Base-by-base conservation (phyloP, 1,140 invertebrate species). In the Macrotrachela quadricornifera region DNA sequence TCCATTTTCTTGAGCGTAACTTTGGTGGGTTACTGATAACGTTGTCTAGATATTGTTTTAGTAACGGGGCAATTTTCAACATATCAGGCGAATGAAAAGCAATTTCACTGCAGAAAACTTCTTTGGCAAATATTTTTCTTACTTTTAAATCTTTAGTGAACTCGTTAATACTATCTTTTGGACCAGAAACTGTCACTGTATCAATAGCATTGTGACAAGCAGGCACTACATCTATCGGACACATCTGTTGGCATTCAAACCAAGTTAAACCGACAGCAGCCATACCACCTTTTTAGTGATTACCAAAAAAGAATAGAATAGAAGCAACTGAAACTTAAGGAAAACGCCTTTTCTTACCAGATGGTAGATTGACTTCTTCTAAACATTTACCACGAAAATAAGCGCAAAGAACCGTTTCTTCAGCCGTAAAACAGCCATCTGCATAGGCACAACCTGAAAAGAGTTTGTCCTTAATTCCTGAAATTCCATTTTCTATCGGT, bases 71-170 rank as follows among this genome's bases (percentile, higher is more conserved):
- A 44, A 83, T 85, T 37, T 78, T 73, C 1, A 79, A 77, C 63
- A 96, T 86, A 63, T 86, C 87, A 65, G 83, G 81, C 59, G 85
- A 91, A 71, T 97, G 91, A 75, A 95, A 96, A 10, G 90, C 87
- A 41, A 83, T 77, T 17, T 82, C 82, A 47, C 81, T 81, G 61
- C 83, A 87, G 48, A 83, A 80, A 0, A 96, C 88, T 49, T 77
- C 74, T 60, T 82, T 86, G 10, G 81, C 85, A 68, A 95, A 94
- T 30, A 88, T 77, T 12, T 79, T 78, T 64, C 87, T 77, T 0
- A 70, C 73, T 57, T 80, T 76, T n/a, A 92, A 66, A 52, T 79
- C 63, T n/a, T 75, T 75, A 0, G 85, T 77, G 61, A 91, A 85
- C 2, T 77, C 75, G 1, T 70, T 63, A 0, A 90, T 74, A 4